These are phyloP conservation scores for Oasisia sp. DNA, from an alignment of 2,888 invertebrate genomes.

Conservation along the genomic window DNA sequence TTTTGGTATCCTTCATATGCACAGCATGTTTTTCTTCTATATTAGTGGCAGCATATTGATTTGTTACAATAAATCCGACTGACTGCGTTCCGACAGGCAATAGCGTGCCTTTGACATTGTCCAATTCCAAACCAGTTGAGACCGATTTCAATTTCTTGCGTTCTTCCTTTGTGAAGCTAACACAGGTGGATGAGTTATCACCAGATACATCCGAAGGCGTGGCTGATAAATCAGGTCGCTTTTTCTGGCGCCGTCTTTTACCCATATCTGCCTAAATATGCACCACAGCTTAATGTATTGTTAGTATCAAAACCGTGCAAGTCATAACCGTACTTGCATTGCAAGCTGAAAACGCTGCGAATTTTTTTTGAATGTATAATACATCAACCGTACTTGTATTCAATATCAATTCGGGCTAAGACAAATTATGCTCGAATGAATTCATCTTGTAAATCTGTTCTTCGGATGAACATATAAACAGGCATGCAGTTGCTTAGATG, in stretches of 20 bases:
- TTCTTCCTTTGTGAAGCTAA: neutral
- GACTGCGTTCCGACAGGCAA: neutral
- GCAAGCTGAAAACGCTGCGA: neutral
- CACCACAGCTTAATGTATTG: neutral
- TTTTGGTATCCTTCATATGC: neutral
- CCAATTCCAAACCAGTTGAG: neutral
- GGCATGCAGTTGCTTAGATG: neutral
- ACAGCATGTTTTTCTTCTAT: neutral
- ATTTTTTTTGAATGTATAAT: neutral
- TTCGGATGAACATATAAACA: neutral
- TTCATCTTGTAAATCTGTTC: neutral
- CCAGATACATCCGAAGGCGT: neutral
- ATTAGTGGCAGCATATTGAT: neutral
- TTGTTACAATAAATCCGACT: neutral
- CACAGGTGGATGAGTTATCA: neutral
- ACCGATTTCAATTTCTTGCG: neutral
- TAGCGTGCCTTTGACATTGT: neutral
- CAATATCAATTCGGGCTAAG: neutral
- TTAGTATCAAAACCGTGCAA: too few species aligned
- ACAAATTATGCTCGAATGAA: neutral
- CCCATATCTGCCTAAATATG: neutral
- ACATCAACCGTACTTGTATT: neutral
- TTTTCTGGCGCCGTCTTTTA: neutral
- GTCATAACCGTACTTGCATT: neutral
- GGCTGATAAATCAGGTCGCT: neutral